These are phyloP conservation scores for Phalacrocorax aristotelis DNA, from an alignment of 2,113 vertebrate species.

Conservation along the genomic window DNA sequence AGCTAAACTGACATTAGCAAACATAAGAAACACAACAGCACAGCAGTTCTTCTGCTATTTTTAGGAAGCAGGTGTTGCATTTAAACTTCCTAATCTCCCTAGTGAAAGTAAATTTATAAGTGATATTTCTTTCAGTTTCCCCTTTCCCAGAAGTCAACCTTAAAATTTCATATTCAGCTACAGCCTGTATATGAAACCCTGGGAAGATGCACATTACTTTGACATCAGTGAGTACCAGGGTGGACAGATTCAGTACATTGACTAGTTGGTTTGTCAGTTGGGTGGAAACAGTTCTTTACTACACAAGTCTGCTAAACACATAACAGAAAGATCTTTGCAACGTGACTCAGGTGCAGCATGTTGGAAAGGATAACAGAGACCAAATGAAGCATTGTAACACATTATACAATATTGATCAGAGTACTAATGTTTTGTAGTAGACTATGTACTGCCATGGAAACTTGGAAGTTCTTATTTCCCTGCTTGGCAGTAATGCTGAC, in stretches of 20 bases:
- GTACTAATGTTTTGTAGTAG: neutral
- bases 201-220: neutral
- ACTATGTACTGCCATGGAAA: neutral
- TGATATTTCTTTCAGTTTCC: neutral
- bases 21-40: neutral
- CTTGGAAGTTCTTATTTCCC: neutral
- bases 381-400: neutral
- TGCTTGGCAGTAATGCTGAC: neutral
- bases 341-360: rapidly evolving
- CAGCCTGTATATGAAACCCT: neutral
- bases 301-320: neutral
- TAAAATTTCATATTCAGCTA: neutral
- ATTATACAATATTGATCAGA: neutral
- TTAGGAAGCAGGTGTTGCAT: neutral
- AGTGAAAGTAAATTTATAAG: neutral
- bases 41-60: neutral
- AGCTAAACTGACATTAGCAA: neutral
- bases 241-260: neutral
- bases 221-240: neutral
- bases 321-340: neutral
- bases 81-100: neutral
- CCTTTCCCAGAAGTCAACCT: neutral
- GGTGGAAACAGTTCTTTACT: neutral
- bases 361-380: neutral
- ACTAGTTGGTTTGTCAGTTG: neutral